Conservation (phyloP, 2,888 invertebrate species). For the Ophion obscuratus region DNA sequence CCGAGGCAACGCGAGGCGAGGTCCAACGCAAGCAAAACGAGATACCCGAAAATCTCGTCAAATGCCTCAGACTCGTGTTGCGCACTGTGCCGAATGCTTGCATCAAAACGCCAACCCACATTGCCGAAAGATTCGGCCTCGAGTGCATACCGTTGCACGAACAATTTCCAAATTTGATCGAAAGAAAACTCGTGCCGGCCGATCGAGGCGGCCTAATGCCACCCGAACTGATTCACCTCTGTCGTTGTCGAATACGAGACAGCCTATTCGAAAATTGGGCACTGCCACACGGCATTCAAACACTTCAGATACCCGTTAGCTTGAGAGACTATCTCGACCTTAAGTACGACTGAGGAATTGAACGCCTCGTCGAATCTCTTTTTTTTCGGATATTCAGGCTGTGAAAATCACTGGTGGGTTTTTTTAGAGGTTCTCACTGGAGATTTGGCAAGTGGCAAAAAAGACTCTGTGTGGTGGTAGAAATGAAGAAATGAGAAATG, state of each 20-base stretch:
- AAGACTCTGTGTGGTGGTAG: no score
- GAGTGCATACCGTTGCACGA: slow-evolving; percentile 77
- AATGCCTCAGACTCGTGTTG: slow-evolving; percentile 89
- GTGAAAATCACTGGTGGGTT: background rate
- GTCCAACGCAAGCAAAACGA: slow-evolving; percentile 85
- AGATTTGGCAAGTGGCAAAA: no score
- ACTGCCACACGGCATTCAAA: slow-evolving; percentile 90
- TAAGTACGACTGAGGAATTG: slow-evolving; percentile 87
- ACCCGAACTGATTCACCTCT: slow-evolving; percentile 91
- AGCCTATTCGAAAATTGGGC: slow-evolving; percentile 89
- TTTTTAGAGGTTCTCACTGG: no score
- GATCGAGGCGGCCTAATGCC: slow-evolving; percentile 87
- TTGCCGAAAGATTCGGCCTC: slow-evolving; percentile 78
- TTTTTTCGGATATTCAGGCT: background rate
- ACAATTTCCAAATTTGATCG: slow-evolving; percentile 85
- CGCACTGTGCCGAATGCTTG: slow-evolving; percentile 87
- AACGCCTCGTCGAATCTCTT: slow-evolving; percentile 2
- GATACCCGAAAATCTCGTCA: slow-evolving; percentile 88
- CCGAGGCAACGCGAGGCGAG: slow-evolving; percentile 35
- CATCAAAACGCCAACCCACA: slow-evolving; percentile 78
- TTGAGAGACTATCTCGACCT: slow-evolving; percentile 91
- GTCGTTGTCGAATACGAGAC: slow-evolving; percentile 89
- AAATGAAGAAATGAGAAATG: no score
- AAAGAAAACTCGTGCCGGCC: slow-evolving; percentile 87
- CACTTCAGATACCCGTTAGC: slow-evolving; percentile 88